phyloP scores from a whole-genome alignment of 1,140 invertebrate species.

The Littorina saxatilis region DNA sequence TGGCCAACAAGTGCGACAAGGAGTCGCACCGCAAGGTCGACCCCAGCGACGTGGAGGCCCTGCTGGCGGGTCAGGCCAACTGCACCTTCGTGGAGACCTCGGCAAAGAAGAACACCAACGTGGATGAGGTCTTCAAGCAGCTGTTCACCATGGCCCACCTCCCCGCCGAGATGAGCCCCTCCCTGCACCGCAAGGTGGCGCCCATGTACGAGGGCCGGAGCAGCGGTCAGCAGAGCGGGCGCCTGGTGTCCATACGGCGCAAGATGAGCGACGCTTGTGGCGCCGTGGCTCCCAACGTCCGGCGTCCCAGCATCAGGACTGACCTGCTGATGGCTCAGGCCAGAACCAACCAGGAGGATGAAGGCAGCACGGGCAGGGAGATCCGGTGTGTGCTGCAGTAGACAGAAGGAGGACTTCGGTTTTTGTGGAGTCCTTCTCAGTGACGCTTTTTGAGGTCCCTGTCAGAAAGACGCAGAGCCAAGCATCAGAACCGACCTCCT shows the following conservation, averaged over 20 bases:
- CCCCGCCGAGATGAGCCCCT: constrained; percentile 91
- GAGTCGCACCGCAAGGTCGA: constrained; percentile 81
- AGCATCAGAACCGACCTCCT: too few species aligned
- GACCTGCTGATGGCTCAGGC: constrained; percentile 90
- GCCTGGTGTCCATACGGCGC: constrained; percentile 84
- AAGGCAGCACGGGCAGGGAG: background rate
- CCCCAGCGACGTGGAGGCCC: constrained; percentile 55
- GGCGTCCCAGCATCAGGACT: constrained; percentile 88
- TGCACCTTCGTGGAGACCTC: constrained; percentile 89
- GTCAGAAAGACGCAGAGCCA: too few species aligned
- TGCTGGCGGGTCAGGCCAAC: constrained; percentile 69
- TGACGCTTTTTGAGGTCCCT: too few species aligned
- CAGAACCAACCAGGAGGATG: constrained; percentile 41
- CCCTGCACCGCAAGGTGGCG: constrained; percentile 81
- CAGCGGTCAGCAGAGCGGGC: constrained; percentile 65
- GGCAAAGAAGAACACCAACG: constrained; percentile 85
- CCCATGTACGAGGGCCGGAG: constrained; percentile 64
- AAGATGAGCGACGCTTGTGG: constrained; percentile 89
- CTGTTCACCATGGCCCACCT: constrained; percentile 87
- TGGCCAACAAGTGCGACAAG: constrained; percentile 87
- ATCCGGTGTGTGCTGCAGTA: constrained; percentile 11
- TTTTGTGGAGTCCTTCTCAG: too few species aligned
- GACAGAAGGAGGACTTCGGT: background rate
- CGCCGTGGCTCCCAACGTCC: constrained; percentile 88
- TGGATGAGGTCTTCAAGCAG: constrained; percentile 89